Evolutionary conservation across 1,140 invertebrate species (phyloP), one percentile per base, ranked within the genome.

Genomic region (Drosophila mayri): DNA sequence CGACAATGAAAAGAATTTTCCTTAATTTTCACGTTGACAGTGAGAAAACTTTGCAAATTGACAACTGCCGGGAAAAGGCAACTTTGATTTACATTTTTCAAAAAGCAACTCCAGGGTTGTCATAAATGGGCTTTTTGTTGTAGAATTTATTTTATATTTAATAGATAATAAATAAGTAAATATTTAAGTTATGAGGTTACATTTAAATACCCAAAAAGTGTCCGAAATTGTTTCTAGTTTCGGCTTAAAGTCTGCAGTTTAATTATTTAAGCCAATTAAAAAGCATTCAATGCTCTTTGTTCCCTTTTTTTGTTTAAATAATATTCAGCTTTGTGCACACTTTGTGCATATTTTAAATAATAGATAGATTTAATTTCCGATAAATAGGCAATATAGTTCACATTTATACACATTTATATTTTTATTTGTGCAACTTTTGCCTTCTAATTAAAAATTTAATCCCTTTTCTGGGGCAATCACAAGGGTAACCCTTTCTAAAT

Each of bases 341-440:
- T 38, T 54, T 54, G 50, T 54, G 18, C 50, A 54, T 37, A 37
- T 37, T 54, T 54, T 22, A 37, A 37, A 54, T 22, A 37, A 37
- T 22, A 22, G 5, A 54, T 38, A 37, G 50, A 54, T 54, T 38
- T 54, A 54, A 54, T 54, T 54, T 38, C 14, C 32, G 50, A 37
- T 54, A 54, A 54, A 54, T 54, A 18, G 50, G 32, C 18, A 32
- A 12, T 18, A 37, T 14, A 52, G 11, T 9, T 14, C 3, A 20
- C 16, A 4, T 20, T 25, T 25, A 25, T 25, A 0, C 4, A 25
- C 25, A 22, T 22, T 22, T 2, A 11, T 14, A 18, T 52, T 32
- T 32, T 1, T 32, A 32, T 55, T 38, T 47, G 12, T 46, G 20
- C 20, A 9, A 22, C 7, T 46, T 20, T 12, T 12, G 22, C 1